These are phyloP conservation scores for Anagrus nilaparvatae DNA, from an alignment of 1,140 invertebrate genomes.

Conservation along the genomic window DNA sequence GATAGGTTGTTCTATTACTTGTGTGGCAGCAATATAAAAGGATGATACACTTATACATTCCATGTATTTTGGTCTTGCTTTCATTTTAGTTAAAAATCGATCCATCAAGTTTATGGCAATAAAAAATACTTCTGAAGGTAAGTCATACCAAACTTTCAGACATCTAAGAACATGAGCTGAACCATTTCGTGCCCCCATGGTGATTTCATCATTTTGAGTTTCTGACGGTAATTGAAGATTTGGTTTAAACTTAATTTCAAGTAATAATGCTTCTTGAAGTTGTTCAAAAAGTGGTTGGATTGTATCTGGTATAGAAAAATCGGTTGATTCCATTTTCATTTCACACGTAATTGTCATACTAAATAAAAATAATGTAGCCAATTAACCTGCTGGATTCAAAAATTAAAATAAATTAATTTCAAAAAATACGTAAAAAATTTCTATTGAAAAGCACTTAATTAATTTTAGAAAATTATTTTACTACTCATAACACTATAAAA, in stretches of 20 bases:
- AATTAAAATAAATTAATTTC: too few species aligned
- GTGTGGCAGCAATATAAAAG: slow-evolving; percentile 52
- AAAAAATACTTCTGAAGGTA: slow-evolving; percentile 66
- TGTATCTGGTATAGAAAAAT: slow-evolving; percentile 46
- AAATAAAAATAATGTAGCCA: too few species aligned
- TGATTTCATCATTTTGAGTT: slow-evolving; percentile 52
- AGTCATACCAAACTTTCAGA: slow-evolving; percentile 72
- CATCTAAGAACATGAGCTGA: slow-evolving; percentile 69
- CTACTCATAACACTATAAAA: too few species aligned
- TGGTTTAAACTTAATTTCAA: slow-evolving; percentile 61
- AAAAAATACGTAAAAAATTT: too few species aligned
- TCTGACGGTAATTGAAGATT: slow-evolving; percentile 47
- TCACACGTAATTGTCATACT: too few species aligned
- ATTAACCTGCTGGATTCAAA: too few species aligned
- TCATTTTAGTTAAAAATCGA: slow-evolving; percentile 62
- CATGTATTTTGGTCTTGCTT: slow-evolving; percentile 57
- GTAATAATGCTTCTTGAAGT: slow-evolving; percentile 54
- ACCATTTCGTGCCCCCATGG: slow-evolving; percentile 60
- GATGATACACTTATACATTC: slow-evolving; percentile 60
- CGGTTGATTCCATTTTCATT: slow-evolving; percentile 43
- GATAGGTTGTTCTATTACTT: slow-evolving; percentile 34
- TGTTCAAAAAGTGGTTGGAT: slow-evolving; percentile 46
- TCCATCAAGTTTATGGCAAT: slow-evolving; percentile 68
- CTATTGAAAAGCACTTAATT: too few species aligned
- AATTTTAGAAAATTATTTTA: too few species aligned